A percentile compares a stretch with the other conserved stretches of the same genome.
These are phyloP conservation scores for Arizona elegans DNA, from an alignment of 2,113 vertebrate species.

Conservation along the genomic window DNA sequence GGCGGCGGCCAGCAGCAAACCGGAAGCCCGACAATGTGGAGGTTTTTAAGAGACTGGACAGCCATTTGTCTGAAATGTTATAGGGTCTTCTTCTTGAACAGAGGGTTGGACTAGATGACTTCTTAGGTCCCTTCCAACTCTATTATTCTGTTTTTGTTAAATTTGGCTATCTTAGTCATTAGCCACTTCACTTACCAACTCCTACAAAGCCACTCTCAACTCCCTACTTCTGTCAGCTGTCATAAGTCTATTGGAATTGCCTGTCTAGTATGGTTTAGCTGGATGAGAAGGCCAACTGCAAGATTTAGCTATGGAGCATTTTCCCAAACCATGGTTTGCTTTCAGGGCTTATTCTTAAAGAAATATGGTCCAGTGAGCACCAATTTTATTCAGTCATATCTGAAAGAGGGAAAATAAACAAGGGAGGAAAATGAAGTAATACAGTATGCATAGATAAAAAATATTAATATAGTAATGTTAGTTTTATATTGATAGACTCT, in stretches of 20 bases:
- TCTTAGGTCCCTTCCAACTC: too few relatives aligned
- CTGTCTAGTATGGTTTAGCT: neutral
- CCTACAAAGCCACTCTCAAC: neutral
- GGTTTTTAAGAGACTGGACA: too few relatives aligned
- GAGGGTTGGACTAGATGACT: too few relatives aligned
- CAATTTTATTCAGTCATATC: neutral
- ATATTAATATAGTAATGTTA: neutral
- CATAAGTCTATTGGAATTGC: neutral
- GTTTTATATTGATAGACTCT: neutral
- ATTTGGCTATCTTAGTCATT: neutral
- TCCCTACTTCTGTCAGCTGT: neutral
- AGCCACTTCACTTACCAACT: neutral
- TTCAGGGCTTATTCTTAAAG: neutral
- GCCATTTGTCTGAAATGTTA: too few relatives aligned
- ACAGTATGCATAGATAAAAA: neutral
- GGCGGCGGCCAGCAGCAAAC: too few relatives aligned
- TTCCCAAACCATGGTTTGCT: neutral
- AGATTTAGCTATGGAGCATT: neutral
- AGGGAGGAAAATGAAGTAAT: neutral
- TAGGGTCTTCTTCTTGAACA: too few relatives aligned
- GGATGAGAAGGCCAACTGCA: neutral
- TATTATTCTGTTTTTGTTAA: too few relatives aligned
- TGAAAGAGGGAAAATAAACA: neutral
- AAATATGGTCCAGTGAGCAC: neutral
- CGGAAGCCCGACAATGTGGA: too few relatives aligned